Evolutionary conservation across 2,797 vertebrate genomes (phyloP), one percentile per base, ranked within the genome.

Genomic region (Kryptopterus vitreolus): DNA sequence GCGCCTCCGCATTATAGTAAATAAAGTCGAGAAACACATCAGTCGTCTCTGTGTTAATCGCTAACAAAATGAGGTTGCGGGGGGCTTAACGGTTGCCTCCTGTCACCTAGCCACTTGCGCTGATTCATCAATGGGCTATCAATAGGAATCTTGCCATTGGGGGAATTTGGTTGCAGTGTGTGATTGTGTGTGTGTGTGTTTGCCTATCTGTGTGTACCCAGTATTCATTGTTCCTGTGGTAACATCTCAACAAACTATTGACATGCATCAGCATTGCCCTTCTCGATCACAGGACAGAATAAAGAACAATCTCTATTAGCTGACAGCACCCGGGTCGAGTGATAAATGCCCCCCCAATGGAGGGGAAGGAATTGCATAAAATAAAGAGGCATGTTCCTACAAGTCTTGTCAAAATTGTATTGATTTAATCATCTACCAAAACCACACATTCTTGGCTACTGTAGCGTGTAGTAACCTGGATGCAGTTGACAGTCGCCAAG

Each of bases 341-440:
- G 96, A 97, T 96, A 95, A 96, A 97, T 96, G 92, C 94, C 91
- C 92, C n/a, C 81, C 90, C 91, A 90, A 94, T 90, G 91, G 93
- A 94, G 91, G 94, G 93, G 93, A 95, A 95, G 95, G 95, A 95
- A 96, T 95, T 94, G 94, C 91, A 91, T 95, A 92, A 94, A 96
- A 96, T 95, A 95, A 96, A 95, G 94, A 96, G 94, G 92, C 95
- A 94, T 96, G 95, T 98, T 96, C 94, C 93, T 95, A 96, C 95
- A 96, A 95, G 94, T 96, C 95, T 95, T 96, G 95, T 96, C 95
- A 96, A 96, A 96, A 96, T 94, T 95, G 92, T 96, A 97, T 97
- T 96, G 96, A 98, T 97, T 97, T 96, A 96, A 96, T 97, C 95
- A 96, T 97, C 95, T 96, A 91, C 95, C 95, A 94, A n/a, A 96